Conservation (phyloP, 1,140 invertebrate species). For the Danaus melanippus region DNA sequence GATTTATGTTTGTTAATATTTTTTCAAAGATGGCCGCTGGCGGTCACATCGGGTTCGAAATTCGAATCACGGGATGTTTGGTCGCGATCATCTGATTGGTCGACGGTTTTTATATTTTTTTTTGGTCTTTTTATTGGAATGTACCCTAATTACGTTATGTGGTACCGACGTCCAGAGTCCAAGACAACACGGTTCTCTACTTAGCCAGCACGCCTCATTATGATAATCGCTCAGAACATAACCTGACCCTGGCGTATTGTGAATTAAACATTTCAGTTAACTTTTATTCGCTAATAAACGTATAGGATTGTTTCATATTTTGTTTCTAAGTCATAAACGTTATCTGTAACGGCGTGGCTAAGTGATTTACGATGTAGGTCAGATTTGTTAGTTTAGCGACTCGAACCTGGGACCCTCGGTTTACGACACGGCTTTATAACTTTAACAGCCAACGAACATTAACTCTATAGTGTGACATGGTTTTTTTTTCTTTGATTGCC, state of each 20-base stretch:
- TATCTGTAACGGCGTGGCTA: constrained; percentile 66
- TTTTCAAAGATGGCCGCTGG: constrained; percentile 55
- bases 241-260: too few species aligned
- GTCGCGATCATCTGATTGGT: constrained; percentile 46
- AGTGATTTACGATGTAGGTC: constrained; percentile 69
- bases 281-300: too few species aligned
- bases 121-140: constrained; percentile 35
- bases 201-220: too few species aligned
- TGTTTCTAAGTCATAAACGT: constrained; percentile 59
- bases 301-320: constrained; percentile 48
- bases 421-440: constrained; percentile 57
- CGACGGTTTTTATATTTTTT: constrained; percentile 22
- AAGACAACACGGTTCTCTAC: too few species aligned
- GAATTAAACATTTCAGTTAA: too few species aligned
- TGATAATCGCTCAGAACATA: too few species aligned
- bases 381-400: constrained; percentile 68
- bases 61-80: constrained; percentile 21
- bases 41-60: constrained; percentile 38
- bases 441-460: constrained; percentile 41
- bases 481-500: constrained; percentile 2
- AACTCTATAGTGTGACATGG: constrained; percentile 19
- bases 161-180: neutral
- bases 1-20: constrained; percentile 64
- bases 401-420: constrained; percentile 56
- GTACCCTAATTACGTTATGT: constrained; percentile 59